Base-by-base conservation (phyloP, 1,140 invertebrate species). In the Nixonia krombeini region DNA sequence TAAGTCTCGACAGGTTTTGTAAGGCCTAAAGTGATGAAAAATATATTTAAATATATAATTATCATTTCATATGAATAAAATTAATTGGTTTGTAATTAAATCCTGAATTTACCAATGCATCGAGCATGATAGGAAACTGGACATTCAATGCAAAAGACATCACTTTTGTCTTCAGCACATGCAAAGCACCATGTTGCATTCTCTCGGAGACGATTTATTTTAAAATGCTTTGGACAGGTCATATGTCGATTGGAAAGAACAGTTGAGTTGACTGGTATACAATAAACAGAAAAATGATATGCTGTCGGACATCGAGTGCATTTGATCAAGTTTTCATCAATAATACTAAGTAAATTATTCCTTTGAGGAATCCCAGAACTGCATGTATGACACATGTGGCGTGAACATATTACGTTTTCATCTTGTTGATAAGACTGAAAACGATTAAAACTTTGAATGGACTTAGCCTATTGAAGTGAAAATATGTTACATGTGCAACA, bases 361-460 rank as follows among this genome's bases (percentile, higher is more conserved):
- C 31, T 17, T 17, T 37, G 5, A 12, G 61, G 6, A 16, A 57
- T 41, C 1, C 41, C 51, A 0, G 53, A 37, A 9, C 45, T 10
- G n/a, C 68, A 71, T 3, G 58, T 63, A n/a, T 71, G 68, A 10
- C 68, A 71, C 0, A 59, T 31, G n/a, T 71, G 68, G 29, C 65
- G 57, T 1, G 68, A 49, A 45, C 68, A 66, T 4, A 61, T 8
- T 0, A 28, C 50, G 47, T 1, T 52, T 5, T 4, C n/a, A 45
- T n/a, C n/a, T n/a, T n/a, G n/a, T n/a, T n/a, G 0, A 55, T 9
- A 0, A n/a, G 58, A 25, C 62, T 71, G 17, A 5, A 70, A 63
- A n/a, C n/a, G n/a, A n/a, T n/a, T n/a, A n/a, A n/a, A n/a, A n/a
- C n/a, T n/a, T n/a, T n/a, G n/a, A n/a, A n/a, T n/a, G n/a, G n/a